Evolutionary conservation across 2,797 vertebrate species (phyloP), one percentile per base, ranked within the genome.

Genomic region (Clarias fuscus): DNA sequence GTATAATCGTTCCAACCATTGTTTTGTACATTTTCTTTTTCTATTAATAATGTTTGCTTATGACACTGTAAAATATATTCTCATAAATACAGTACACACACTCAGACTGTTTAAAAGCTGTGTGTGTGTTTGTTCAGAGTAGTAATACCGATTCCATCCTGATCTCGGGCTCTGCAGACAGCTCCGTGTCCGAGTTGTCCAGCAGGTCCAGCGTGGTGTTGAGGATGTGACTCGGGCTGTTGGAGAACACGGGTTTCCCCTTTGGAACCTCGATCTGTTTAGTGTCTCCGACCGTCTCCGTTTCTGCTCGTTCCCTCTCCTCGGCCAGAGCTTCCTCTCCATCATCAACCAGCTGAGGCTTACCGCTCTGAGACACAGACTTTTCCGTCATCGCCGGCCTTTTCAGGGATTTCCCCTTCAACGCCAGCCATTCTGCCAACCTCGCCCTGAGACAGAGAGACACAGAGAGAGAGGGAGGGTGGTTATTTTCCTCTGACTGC

Each of bases 351-450:
- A n/a, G 59, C 53, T 15, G 84, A 61, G 82, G 65, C 72, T 84
- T 81, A 10, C 64, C 48, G 30, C 68, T 84, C 77, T 80, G 67
- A 13, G 24, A 10, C 0, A 85, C 65, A 3, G 79, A 80, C 27
- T 84, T 78, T 10, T 90, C 78, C 0, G 86, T 33, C 90, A 92
- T 88, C 0, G 93, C 90, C 0, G 95, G 95, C 68, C 95, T 94
- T 88, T 95, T 96, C 0, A 93, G 88, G 6, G 89, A 89, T 86
- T 94, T 95, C 0, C 95, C 96, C 84, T 95, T 96, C 43, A 93
- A 92, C 11, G 93, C 93, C 72, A 93, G 78, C 96, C 96, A 96
- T 22, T 92, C 92, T 0, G 93, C 92, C 53, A 95, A 90, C 90
- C 95, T 96, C 11, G 90, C 92, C 89, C 95, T 96, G 88, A 82